phyloP scores from a whole-genome alignment of 2,113 vertebrate species.

The Sorex fumeus region DNA sequence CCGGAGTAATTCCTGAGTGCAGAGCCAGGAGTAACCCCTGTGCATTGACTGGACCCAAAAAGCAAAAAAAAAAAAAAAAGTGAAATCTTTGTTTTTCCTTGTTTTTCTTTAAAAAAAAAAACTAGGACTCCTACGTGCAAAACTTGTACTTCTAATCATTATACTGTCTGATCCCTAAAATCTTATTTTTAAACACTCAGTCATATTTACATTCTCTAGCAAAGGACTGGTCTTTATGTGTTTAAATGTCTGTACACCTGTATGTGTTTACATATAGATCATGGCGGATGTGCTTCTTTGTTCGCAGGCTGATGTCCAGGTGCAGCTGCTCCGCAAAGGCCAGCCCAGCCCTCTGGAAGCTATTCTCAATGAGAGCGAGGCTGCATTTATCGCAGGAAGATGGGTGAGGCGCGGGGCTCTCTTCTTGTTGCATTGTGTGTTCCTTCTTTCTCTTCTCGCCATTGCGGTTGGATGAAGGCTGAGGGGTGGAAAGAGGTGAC shows the following conservation, averaged over 20 bases:
- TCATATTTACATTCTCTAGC: background rate
- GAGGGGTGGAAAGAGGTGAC: no score
- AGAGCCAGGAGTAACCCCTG: no score
- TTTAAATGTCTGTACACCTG: constrained; percentile 36
- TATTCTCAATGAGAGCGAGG: constrained; percentile 87
- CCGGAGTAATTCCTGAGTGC: no score
- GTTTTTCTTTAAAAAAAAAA: no score
- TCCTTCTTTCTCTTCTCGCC: no score
- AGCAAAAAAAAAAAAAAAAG: no score
- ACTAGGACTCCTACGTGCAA: no score
- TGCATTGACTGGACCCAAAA: no score
- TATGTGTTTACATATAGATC: background rate
- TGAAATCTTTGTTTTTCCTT: no score
- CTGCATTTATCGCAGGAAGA: constrained; percentile 92
- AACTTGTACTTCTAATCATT: no score
- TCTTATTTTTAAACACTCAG: background rate
- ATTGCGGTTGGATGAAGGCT: no score
- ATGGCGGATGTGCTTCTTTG: constrained; percentile 20
- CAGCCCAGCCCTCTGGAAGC: constrained; percentile 86
- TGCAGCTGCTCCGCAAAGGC: constrained; percentile 85
- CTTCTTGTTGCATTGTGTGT: background rate
- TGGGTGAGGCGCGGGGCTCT: constrained; percentile 86
- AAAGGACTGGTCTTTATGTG: constrained; percentile 23
- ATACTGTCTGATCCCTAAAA: background rate
- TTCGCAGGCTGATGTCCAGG: constrained; percentile 89